Evolutionary conservation across 2,797 vertebrate species (phyloP).

Genomic region (Melanotaenia parkinsoni): DNA sequence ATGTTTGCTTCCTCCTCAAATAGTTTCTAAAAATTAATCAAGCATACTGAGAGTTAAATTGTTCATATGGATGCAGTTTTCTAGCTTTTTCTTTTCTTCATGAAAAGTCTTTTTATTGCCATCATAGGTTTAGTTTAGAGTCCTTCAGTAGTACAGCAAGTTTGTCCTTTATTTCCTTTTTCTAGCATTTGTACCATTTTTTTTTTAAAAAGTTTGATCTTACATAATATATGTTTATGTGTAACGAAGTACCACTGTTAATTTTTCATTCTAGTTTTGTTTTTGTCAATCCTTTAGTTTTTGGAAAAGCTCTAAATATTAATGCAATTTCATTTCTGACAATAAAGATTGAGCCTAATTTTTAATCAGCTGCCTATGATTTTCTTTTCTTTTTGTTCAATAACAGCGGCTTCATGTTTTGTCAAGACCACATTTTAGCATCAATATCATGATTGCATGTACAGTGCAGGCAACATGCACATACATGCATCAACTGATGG

Average conservation of each 20-base stretch:
- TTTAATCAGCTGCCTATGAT: conserved; percentile 32
- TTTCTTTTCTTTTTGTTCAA: neutral
- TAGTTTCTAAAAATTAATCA: conserved; percentile 29
- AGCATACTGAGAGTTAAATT: conserved; percentile 24
- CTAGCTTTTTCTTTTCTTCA: conserved; percentile 19
- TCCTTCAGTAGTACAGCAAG: neutral
- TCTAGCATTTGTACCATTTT: neutral
- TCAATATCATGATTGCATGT: conserved; percentile 15
- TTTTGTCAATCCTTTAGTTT: conserved; percentile 6
- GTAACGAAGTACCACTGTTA: conserved; percentile 16
- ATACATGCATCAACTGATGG: conserved; percentile 65
- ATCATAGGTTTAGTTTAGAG: conserved; percentile 9
- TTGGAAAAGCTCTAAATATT: conserved; percentile 29
- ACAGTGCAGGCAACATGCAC: conserved; percentile 37
- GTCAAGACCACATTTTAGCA: conserved; percentile 8
- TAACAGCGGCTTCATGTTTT: conserved; percentile 2
- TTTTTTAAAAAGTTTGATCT: conserved; percentile 4
- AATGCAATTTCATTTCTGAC: conserved; percentile 52
- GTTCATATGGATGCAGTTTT: conserved; percentile 11
- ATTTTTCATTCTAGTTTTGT: conserved; percentile 4
- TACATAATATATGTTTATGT: conserved; percentile 14
- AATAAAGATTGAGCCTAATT: conserved; percentile 67
- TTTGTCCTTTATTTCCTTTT: neutral
- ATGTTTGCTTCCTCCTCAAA: conserved; percentile 16
- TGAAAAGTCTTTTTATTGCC: conserved; percentile 2